A percentile compares a stretch with the other conserved stretches of the same genome.
phyloP scores from a whole-genome alignment of 2,888 invertebrate species.

The Cylindroiulus punctatus region DNA sequence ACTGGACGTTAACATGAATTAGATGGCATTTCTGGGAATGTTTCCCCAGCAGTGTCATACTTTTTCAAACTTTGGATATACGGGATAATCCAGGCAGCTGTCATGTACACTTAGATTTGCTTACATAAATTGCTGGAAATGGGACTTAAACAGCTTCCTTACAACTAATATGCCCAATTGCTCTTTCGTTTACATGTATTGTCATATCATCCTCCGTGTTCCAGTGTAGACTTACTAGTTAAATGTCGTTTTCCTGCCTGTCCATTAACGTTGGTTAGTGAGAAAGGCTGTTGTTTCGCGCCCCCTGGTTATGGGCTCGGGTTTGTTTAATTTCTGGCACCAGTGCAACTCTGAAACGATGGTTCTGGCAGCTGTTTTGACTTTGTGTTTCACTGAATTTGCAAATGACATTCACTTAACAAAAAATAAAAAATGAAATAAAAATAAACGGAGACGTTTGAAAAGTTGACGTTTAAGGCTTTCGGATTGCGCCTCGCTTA shows the following conservation, averaged over 20 bases:
- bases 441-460: constrained; percentile 45
- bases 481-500: neutral
- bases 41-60: neutral
- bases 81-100: too few species aligned
- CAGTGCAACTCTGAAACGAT: neutral
- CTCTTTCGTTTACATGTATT: neutral
- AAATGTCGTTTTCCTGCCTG: neutral
- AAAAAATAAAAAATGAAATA: constrained; percentile 36
- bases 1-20: neutral
- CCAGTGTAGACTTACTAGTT: neutral
- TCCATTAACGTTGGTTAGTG: neutral
- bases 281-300: constrained; percentile 7
- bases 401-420: constrained; percentile 47
- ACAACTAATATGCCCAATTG: neutral
- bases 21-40: neutral
- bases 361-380: constrained; percentile 43
- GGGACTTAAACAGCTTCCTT: neutral
- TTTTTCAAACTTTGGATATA: too few species aligned
- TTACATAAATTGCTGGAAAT: neutral
- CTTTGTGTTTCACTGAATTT: constrained; percentile 43
- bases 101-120: too few species aligned
- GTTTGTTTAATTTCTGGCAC: constrained; percentile 43
- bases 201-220: neutral
- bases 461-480: constrained; percentile 33
- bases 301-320: constrained; percentile 10